phyloP scores from a whole-genome alignment of 1,140 invertebrate genomes.

The Macrosteles quadrilineatus region DNA sequence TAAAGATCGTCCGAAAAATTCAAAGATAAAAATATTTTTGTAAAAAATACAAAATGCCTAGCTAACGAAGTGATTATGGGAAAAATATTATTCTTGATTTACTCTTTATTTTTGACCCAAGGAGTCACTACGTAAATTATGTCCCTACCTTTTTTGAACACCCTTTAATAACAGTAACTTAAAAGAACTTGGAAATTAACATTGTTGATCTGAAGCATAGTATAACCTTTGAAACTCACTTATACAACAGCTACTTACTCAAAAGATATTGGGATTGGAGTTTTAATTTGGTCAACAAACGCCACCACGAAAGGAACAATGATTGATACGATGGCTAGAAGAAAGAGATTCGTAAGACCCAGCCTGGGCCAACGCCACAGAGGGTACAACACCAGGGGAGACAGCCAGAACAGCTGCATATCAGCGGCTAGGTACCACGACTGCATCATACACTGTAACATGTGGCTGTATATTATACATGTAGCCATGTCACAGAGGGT shows the following conservation, averaged over 20 bases:
- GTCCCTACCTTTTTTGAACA: too few relatives aligned
- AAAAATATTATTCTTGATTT: too few relatives aligned
- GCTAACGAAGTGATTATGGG: too few relatives aligned
- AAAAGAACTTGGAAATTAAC: background rate
- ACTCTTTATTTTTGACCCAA: too few relatives aligned
- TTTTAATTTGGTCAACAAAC: slow-evolving; percentile 30
- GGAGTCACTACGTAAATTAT: too few relatives aligned
- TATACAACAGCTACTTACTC: slow-evolving; percentile 33
- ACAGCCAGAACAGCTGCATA: slow-evolving; percentile 56
- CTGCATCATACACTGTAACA: slow-evolving; percentile 57
- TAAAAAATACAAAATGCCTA: too few relatives aligned
- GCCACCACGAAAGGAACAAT: slow-evolving; percentile 29
- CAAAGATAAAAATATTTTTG: too few relatives aligned
- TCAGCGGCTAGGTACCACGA: slow-evolving; percentile 60
- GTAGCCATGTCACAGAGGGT: too few relatives aligned
- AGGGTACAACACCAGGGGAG: slow-evolving; percentile 53
- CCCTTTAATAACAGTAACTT: too few relatives aligned
- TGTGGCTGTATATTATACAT: too few relatives aligned
- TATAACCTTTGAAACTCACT: background rate
- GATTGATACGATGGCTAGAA: slow-evolving; percentile 32
- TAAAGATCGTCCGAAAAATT: too few relatives aligned
- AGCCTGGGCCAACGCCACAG: slow-evolving; percentile 49
- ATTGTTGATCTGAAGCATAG: background rate
- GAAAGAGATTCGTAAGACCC: slow-evolving; percentile 25
- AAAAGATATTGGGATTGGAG: slow-evolving; percentile 36